Conservation (phyloP, 2,797 vertebrate genomes). For the Merluccius polli region DNA sequence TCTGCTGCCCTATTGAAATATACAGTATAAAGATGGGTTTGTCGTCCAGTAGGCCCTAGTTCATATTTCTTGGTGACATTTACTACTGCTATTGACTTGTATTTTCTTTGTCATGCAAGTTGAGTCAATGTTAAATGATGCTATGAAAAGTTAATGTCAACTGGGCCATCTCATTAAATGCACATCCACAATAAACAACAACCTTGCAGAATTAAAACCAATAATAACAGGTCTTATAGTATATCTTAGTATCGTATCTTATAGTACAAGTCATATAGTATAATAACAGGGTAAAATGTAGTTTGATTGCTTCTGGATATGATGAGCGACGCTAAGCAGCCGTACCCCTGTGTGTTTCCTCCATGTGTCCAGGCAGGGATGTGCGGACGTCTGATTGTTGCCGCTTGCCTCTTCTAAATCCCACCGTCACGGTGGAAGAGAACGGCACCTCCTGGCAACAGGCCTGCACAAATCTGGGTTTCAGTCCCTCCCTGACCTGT, state of each 20-base stretch:
- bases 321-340: too few species aligned
- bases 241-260: too few species aligned
- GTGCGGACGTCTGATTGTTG: slow-evolving; percentile 56
- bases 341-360: too few species aligned
- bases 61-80: neutral
- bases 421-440: slow-evolving; percentile 75
- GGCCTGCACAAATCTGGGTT: slow-evolving; percentile 79
- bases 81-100: neutral
- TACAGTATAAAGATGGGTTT: neutral
- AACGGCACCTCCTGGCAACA: slow-evolving; percentile 62
- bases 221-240: neutral
- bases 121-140: neutral
- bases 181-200: neutral
- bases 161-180: neutral
- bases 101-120: neutral
- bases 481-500: slow-evolving; percentile 73
- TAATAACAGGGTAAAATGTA: neutral
- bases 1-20: neutral
- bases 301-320: too few species aligned
- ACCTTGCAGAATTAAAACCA: neutral
- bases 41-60: neutral
- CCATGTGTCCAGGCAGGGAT: neutral
- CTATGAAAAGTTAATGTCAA: neutral
- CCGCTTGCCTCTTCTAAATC: slow-evolving; percentile 80
- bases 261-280: too few species aligned